These are phyloP conservation scores for Neodon shergylaensis DNA, from an alignment of 2,113 vertebrate genomes.

Conservation along the genomic window DNA sequence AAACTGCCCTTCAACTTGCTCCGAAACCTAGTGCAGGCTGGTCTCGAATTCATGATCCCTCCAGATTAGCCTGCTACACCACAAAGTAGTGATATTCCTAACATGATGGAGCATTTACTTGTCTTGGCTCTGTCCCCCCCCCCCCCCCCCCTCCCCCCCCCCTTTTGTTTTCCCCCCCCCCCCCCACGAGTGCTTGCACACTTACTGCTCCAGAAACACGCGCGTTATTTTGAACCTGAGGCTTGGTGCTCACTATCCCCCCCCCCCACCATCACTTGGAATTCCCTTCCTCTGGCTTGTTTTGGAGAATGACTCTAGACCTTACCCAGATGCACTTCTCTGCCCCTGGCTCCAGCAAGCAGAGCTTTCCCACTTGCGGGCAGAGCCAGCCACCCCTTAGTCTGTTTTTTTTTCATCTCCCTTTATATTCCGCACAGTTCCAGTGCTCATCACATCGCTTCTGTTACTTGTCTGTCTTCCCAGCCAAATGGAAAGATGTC, in stretches of 20 bases:
- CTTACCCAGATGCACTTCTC: background rate
- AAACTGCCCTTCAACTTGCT: background rate
- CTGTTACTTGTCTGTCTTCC: slow-evolving; percentile 24
- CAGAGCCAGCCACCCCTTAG: background rate
- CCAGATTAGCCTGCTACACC: background rate
- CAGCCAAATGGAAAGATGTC: background rate
- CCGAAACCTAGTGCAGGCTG: background rate
- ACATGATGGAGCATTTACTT: background rate
- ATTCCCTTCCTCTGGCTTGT: background rate
- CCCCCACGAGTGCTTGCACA: too few relatives aligned
- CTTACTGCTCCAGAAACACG: background rate
- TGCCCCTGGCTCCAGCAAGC: background rate
- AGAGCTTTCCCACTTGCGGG: background rate
- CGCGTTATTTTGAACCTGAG: background rate
- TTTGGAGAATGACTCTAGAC: background rate
- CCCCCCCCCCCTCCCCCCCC: background rate
- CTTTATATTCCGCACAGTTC: background rate
- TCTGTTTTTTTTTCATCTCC: background rate
- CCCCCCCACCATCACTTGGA: background rate
- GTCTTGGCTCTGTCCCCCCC: background rate
- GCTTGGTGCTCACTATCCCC: background rate
- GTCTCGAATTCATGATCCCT: background rate
- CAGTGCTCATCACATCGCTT: background rate
- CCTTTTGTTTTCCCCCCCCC: background rate
- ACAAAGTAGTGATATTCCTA: background rate